Base-by-base conservation (phyloP, 2,797 vertebrate genomes). In the Sorex maritimensis region DNA sequence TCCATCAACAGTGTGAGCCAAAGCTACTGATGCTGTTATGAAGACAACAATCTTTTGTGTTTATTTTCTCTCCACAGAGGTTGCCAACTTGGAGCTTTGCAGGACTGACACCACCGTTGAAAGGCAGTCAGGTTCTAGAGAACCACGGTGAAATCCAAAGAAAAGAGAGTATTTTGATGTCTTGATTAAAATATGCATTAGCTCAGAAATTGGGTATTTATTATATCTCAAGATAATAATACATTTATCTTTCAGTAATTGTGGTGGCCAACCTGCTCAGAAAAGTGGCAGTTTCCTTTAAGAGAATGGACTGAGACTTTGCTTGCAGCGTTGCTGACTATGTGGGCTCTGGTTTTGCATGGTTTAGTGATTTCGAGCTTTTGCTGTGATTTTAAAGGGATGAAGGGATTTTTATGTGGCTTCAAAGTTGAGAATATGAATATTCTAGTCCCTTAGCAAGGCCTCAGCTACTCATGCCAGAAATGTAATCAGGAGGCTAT, bases 191-290 rank as follows among this genome's bases (percentile, higher is more conserved):
- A 85, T 72, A 24, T 93, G 23, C 58, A 0, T 90, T 68, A 6
- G 34, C 41, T 90, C 46, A 13, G 30, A 74, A 86, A 75, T 44
- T 23, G 52, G 26, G 14, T 67, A 91, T 94, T 91, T 89, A 86
- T 78, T 86, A 21, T 82, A 80, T 90, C 82, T 92, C 79, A 96
- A 85, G 63, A 88, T 86, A 90, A 83, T 82, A 71, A 87, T 46
- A 28, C 9, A 46, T 12, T 85, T 90, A 91, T 69, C 21, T 14
- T 85, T 24, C 44, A 86, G 65, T 19, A 67, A 41, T 91, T 91
- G 73, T 19, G 75, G 72, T 86, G 65, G 81, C 71, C 71, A 63
- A 90, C 55, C 69, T 78, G 17, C 44, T 79, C 44, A 71, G 81
- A 93, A 8, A 34, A 91, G 38, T 21, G 26, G 21, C 6, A 65